Evolutionary conservation across 2,113 vertebrate genomes (phyloP).

Genomic region (Carassius carassius): DNA sequence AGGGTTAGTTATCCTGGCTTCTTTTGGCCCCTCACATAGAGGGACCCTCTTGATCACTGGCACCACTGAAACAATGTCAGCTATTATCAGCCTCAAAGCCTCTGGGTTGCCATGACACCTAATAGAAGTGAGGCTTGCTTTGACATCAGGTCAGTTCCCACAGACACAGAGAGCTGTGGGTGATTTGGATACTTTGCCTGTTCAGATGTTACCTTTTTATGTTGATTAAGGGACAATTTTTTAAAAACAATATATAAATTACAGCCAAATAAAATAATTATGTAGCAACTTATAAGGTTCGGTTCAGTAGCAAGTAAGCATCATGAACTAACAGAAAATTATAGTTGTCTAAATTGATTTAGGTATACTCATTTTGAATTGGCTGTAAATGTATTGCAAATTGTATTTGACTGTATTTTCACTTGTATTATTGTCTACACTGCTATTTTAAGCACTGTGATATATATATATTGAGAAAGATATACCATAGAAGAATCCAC

Average conservation of each 20-base stretch:
- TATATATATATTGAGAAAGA: neutral
- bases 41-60: constrained; percentile 25
- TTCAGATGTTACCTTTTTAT: constrained; percentile 37
- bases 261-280: neutral
- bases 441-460: neutral
- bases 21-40: constrained; percentile 10
- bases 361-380: neutral
- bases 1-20: constrained; percentile 12
- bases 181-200: constrained; percentile 16
- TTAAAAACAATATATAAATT: neutral
- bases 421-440: neutral
- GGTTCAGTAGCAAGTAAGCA: neutral
- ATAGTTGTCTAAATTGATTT: neutral
- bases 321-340: neutral
- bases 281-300: neutral
- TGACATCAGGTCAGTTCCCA: constrained; percentile 39
- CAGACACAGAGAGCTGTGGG: constrained; percentile 35
- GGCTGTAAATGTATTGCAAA: neutral
- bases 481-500: neutral
- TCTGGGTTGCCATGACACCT: constrained; percentile 55
- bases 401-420: neutral
- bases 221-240: constrained; percentile 1
- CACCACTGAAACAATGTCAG: constrained; percentile 41
- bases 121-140: constrained; percentile 32
- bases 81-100: constrained; percentile 52